A percentile compares a stretch with the other conserved stretches of the same genome.
Conservation (phyloP, 2,113 vertebrate genomes). For the Jaculus jaculus region DNA sequence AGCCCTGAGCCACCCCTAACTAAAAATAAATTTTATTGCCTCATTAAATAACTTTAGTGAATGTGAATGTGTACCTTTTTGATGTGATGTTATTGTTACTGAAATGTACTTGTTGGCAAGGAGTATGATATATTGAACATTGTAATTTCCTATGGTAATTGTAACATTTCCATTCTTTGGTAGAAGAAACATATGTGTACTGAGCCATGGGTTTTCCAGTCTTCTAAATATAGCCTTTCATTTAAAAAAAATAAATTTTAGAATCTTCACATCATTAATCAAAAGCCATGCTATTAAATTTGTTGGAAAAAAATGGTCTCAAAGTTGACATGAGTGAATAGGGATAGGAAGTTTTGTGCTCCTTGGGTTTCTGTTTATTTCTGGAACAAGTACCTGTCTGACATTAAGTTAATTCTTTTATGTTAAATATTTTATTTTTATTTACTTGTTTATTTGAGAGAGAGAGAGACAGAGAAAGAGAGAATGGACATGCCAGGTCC, state of each 20-base stretch:
- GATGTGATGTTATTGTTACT: slow-evolving; percentile 33
- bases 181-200: slow-evolving; percentile 60
- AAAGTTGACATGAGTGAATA: not conserved
- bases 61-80: slow-evolving; percentile 44
- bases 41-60: slow-evolving; percentile 70
- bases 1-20: not conserved
- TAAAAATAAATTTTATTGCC: slow-evolving; percentile 58
- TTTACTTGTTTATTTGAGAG: too few relatives aligned
- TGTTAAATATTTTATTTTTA: too few relatives aligned
- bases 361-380: slow-evolving; percentile 25
- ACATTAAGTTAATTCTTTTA: not conserved
- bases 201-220: slow-evolving; percentile 61
- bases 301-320: not conserved
- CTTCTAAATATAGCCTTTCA: slow-evolving; percentile 18
- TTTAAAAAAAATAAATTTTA: slow-evolving; percentile 40
- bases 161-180: slow-evolving; percentile 71
- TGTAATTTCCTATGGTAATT: slow-evolving; percentile 59
- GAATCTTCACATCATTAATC: slow-evolving; percentile 9
- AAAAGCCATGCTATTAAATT: not conserved
- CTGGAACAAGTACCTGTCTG: not conserved
- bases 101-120: slow-evolving; percentile 8
- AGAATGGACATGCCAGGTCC: too few relatives aligned
- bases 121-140: slow-evolving; percentile 50
- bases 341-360: not conserved
- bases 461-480: too few relatives aligned